Percentiles rank a stretch among this genome's conserved stretches.
Conservation (phyloP, 2,113 vertebrate genomes). For the Pteruthius melanotis region DNA sequence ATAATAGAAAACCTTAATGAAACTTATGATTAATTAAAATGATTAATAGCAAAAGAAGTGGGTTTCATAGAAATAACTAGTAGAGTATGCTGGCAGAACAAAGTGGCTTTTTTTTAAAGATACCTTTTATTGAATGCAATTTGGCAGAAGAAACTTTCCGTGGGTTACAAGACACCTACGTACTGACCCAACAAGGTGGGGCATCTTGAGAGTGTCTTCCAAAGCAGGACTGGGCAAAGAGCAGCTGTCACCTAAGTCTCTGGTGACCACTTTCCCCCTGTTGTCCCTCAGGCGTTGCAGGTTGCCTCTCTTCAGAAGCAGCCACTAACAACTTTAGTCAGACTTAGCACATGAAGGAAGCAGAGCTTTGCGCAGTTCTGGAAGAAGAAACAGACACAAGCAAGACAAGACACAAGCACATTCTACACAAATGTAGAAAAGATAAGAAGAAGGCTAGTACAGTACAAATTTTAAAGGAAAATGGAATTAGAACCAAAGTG, state of each 20-base stretch:
- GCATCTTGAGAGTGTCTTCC: background rate
- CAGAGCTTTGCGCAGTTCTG: background rate
- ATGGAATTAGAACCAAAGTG: background rate
- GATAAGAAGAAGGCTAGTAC: background rate
- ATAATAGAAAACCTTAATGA: background rate
- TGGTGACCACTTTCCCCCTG: background rate
- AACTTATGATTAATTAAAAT: background rate
- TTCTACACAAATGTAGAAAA: background rate
- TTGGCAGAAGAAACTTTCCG: background rate
- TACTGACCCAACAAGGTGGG: background rate
- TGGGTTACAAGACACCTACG: background rate
- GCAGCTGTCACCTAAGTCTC: background rate
- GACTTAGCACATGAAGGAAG: background rate
- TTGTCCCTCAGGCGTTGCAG: background rate
- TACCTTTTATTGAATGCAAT: background rate
- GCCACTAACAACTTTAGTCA: background rate
- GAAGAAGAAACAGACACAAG: background rate
- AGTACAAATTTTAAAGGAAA: background rate
- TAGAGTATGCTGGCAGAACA: background rate
- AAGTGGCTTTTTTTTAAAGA: background rate
- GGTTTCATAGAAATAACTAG: background rate
- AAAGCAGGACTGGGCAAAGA: background rate
- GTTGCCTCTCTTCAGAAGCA: background rate
- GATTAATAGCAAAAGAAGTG: background rate
- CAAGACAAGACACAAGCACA: too few species aligned